Conservation (phyloP, 2,888 invertebrate species). For the Cataglyphis livida region DNA sequence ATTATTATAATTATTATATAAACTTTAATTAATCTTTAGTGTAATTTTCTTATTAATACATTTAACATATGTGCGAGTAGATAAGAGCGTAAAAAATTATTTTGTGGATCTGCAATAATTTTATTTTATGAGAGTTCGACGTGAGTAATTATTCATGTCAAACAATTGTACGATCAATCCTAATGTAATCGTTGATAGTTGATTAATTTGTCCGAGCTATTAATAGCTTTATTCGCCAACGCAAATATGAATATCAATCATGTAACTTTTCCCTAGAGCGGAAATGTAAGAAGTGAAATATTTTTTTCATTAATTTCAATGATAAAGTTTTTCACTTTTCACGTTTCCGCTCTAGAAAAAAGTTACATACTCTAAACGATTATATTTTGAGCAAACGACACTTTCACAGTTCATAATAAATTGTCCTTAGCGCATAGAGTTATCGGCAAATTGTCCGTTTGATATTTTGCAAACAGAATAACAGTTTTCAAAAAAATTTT, state of each 20-base stretch:
- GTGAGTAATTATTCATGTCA: background rate
- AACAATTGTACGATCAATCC: background rate
- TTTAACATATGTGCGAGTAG: background rate
- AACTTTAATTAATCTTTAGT: background rate
- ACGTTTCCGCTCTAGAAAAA: too few relatives aligned
- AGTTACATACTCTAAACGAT: background rate
- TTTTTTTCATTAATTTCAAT: too few relatives aligned
- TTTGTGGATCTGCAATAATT: background rate
- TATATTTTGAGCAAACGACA: background rate
- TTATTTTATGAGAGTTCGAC: background rate
- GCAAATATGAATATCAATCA: background rate
- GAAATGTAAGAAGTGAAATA: too few relatives aligned
- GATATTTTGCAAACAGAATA: background rate
- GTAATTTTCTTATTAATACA: background rate
- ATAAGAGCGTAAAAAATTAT: background rate
- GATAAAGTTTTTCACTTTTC: too few relatives aligned
- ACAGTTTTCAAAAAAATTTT: background rate
- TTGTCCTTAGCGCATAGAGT: background rate
- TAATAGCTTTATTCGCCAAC: background rate
- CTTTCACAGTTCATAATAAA: background rate
- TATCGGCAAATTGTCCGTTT: background rate
- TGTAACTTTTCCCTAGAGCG: too few relatives aligned
- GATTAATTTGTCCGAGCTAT: background rate
- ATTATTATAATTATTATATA: background rate
- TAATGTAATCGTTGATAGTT: background rate